Conservation (phyloP, 2,113 vertebrate genomes). For the Thamnaconus septentrionalis region DNA sequence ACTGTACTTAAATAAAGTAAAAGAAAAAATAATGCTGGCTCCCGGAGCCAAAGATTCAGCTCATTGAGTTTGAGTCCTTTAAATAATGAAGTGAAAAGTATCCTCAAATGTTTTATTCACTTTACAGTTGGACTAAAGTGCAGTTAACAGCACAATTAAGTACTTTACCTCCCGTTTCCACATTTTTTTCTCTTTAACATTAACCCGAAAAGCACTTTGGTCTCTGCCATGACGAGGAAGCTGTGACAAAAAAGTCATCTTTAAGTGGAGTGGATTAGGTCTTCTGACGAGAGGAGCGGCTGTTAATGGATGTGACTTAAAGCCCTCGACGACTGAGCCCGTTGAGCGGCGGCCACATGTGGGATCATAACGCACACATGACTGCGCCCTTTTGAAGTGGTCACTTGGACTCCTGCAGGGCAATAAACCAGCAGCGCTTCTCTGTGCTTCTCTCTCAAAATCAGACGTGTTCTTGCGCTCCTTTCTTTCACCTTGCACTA, state of each 20-base stretch:
- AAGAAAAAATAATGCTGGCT: background rate
- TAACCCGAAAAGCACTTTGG: conserved; percentile 11
- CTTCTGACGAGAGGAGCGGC: conserved; percentile 15
- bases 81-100: conserved; percentile 5
- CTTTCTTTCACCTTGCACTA: conserved; percentile 30
- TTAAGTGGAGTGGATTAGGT: conserved; percentile 22
- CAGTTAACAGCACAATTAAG: conserved; percentile 29
- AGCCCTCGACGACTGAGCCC: conserved; percentile 18
- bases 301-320: background rate
- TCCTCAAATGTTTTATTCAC: conserved; percentile 29
- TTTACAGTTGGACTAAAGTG: conserved; percentile 11
- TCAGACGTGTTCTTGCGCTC: conserved; percentile 25
- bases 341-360: conserved; percentile 48
- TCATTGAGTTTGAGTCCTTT: conserved; percentile 2
- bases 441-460: conserved; percentile 8
- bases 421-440: conserved; percentile 25
- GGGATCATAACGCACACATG: conserved; percentile 34
- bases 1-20: too few relatives aligned
- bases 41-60: conserved; percentile 10
- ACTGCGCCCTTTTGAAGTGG: conserved; percentile 62
- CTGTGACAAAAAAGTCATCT: conserved; percentile 50
- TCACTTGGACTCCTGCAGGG: conserved; percentile 40
- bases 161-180: conserved; percentile 1
- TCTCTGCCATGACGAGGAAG: conserved; percentile 26
- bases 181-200: conserved; percentile 15